Evolutionary conservation across 2,888 invertebrate species (phyloP), one percentile per base, ranked within the genome.

Genomic region (Metopia argyrocephala): DNA sequence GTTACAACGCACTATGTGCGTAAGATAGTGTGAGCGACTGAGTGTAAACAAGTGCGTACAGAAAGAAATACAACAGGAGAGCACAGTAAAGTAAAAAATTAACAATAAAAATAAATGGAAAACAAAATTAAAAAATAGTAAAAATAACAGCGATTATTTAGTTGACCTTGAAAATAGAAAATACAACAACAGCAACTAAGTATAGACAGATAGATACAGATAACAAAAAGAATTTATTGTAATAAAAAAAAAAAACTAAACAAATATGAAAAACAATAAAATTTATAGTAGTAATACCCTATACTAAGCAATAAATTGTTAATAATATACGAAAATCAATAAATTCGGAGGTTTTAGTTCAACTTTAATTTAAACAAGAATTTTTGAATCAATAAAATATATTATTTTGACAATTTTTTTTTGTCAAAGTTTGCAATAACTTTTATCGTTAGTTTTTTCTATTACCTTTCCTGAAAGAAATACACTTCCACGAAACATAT

Each of bases 61-160:
- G 64, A 18, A 54, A 18, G 31, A 3, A 65, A 28, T 2, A n/a
- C 12, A 38, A 38, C 12, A 50, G 61, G 54, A 52, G 54, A 78
- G 66, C 74, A 56, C 62, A 75, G 28, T 66, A 52, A 70, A 68
- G 5, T 64, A 56, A 54, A 76, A 38, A 54, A 68, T 25, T 62
- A 79, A 69, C 61, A 74, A 57, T 54, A 73, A 71, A 62, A 66
- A 62, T 18, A 71, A 62, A 78, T 76, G 56, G 38, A 74, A 12
- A 38, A 73, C 50, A 50, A 71, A 68, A 62, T 38, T 27, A 31
- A 5, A 38, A 38, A 38, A 31, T 12, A 7, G 31, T 45, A 52
- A 38, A n/a, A 61, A 50, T 65, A 57, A 56, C 46, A 52, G 28
- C 12, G 18, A 70, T 76, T 73, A n/a, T n/a, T n/a, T n/a, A 21